These are phyloP conservation scores for Brachypodius melanocephalos DNA, from an alignment of 2,113 vertebrate species.

Conservation along the genomic window DNA sequence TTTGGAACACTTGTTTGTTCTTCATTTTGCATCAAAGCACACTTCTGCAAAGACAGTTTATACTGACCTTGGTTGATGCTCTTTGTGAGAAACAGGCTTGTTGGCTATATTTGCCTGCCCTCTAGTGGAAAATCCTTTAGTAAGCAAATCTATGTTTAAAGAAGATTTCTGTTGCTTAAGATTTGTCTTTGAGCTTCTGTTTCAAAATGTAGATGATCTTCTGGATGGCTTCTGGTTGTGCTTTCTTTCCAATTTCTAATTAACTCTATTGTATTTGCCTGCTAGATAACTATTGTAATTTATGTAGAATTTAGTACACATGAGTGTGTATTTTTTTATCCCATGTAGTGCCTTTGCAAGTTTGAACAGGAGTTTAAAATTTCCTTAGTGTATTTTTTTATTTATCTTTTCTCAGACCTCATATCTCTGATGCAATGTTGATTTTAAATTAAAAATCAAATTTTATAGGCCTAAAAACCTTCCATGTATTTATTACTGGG, in stretches of 20 bases:
- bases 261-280: neutral
- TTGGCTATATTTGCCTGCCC: constrained; percentile 43
- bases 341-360: neutral
- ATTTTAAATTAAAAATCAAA: neutral
- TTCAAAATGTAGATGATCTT: neutral
- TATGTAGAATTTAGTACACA: neutral
- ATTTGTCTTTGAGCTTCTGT: neutral
- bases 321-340: neutral
- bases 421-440: neutral
- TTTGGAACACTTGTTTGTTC: neutral
- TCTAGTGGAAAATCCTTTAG: constrained; percentile 50
- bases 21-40: neutral
- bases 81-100: neutral
- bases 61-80: neutral
- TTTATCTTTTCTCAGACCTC: neutral
- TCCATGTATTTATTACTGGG: neutral
- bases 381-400: neutral
- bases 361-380: neutral
- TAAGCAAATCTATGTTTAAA: neutral
- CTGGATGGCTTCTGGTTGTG: neutral
- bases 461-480: neutral
- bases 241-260: neutral
- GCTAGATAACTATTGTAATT: neutral
- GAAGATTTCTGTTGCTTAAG: neutral
- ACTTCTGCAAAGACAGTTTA: neutral